phyloP scores from a whole-genome alignment of 2,888 invertebrate genomes.

The Drosophila histrio region DNA sequence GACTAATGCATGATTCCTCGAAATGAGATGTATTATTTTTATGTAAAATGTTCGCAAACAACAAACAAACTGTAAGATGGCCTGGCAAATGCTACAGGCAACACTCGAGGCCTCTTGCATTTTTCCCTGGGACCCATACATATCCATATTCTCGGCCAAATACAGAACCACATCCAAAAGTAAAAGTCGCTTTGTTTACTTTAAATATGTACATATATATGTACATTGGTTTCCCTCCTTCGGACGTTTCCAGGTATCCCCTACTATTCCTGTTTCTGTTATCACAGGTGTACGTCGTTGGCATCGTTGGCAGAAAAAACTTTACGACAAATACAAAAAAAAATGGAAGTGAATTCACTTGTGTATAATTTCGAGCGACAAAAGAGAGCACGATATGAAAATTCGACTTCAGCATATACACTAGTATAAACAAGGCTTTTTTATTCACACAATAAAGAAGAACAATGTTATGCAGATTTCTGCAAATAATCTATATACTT shows the following conservation, averaged over 20 bases:
- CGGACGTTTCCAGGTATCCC: constrained; percentile 1
- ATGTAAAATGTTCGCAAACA: constrained; percentile 25
- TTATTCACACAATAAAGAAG: background rate
- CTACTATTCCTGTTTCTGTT: constrained; percentile 6
- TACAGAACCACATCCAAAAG: constrained; percentile 10
- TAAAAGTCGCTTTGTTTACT: constrained; percentile 30
- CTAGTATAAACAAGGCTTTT: background rate
- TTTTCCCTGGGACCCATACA: constrained; percentile 10
- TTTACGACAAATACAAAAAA: constrained; percentile 19
- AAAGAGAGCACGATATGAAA: background rate
- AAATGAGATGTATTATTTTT: constrained; percentile 56
- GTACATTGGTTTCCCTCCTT: background rate
- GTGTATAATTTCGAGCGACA: constrained; percentile 42
- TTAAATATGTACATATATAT: background rate
- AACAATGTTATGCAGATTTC: background rate
- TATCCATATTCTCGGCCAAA: background rate
- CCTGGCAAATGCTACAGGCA: constrained; percentile 8
- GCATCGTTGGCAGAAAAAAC: constrained; percentile 3
- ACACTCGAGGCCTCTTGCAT: constrained; percentile 24
- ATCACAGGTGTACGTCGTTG: constrained; percentile 50
- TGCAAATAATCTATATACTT: too few species aligned
- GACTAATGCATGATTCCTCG: constrained; percentile 20
- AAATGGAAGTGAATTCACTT: constrained; percentile 44
- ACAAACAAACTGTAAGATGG: constrained; percentile 5
- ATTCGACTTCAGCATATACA: constrained; percentile 1